These are phyloP conservation scores for Schizopygopsis malacanthus DNA, from an alignment of 2,797 vertebrate species.

Conservation along the genomic window DNA sequence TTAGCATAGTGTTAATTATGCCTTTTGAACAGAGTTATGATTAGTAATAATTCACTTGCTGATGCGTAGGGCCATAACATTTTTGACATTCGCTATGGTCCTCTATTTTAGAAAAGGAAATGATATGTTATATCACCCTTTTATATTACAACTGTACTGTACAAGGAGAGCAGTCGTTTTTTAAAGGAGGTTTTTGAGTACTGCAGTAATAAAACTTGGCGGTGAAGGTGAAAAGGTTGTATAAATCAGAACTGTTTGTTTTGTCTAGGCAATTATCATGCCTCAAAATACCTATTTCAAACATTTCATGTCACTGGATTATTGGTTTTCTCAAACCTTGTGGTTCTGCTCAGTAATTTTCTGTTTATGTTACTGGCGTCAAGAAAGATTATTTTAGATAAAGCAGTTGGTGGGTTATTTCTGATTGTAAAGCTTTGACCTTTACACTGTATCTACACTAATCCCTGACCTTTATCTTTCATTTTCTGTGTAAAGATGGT, in stretches of 20 bases:
- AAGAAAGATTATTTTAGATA: not conserved
- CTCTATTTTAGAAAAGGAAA: constrained; percentile 23
- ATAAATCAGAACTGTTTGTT: constrained; percentile 28
- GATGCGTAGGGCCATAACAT: constrained; percentile 6
- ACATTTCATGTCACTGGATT: not conserved
- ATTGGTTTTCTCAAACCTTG: not conserved
- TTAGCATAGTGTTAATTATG: constrained; percentile 31
- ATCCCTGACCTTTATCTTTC: constrained; percentile 66
- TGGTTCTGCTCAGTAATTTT: constrained; percentile 15
- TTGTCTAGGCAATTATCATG: constrained; percentile 4
- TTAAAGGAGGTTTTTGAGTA: constrained; percentile 21
- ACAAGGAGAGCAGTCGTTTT: constrained; percentile 18
- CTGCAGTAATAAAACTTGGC: not conserved
- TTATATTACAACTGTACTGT: constrained; percentile 12
- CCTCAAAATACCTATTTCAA: not conserved
- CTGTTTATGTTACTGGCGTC: constrained; percentile 21
- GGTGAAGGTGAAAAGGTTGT: constrained; percentile 19
- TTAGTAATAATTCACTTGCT: constrained; percentile 30
- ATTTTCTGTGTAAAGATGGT: constrained; percentile 62
- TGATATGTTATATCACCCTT: not conserved
- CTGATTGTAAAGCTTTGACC: constrained; percentile 49
- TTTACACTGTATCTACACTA: constrained; percentile 60
- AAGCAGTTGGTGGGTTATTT: constrained; percentile 18
- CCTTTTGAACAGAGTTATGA: constrained; percentile 33
- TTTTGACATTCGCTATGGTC: constrained; percentile 16